Conservation (phyloP, 1,140 invertebrate genomes). For the Holotrichia oblita region DNA sequence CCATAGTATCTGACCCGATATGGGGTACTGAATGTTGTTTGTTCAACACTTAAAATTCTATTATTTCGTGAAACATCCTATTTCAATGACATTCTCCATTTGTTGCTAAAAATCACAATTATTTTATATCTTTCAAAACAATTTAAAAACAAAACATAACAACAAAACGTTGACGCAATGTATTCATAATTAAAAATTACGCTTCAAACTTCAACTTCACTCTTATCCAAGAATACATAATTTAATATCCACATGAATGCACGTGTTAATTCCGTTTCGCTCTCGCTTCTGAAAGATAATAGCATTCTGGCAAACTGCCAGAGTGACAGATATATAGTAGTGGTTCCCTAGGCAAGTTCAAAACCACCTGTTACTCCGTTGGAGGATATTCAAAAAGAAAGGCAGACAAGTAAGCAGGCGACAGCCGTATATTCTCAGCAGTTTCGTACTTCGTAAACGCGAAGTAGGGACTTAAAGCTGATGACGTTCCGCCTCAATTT, state of each 20-base stretch:
- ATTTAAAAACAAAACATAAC: too few relatives aligned
- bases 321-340: constrained; percentile 38
- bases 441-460: background rate
- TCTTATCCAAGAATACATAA: background rate
- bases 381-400: background rate
- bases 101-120: too few relatives aligned
- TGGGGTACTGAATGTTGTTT: too few relatives aligned
- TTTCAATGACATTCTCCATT: too few relatives aligned
- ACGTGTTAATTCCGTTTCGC: constrained; percentile 21
- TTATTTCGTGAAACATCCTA: too few relatives aligned
- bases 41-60: too few relatives aligned
- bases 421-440: background rate
- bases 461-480: background rate
- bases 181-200: background rate
- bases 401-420: background rate
- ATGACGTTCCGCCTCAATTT: background rate
- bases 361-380: constrained; percentile 37
- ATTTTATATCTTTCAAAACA: too few relatives aligned
- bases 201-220: background rate
- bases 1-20: too few relatives aligned
- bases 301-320: constrained; percentile 19
- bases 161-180: too few relatives aligned
- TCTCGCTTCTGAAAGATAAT: constrained; percentile 22
- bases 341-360: background rate
- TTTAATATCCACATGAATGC: background rate